Evolutionary conservation across 2,797 vertebrate genomes (phyloP), one percentile per base, ranked within the genome.

Genomic region (Hippocampus kuda): DNA sequence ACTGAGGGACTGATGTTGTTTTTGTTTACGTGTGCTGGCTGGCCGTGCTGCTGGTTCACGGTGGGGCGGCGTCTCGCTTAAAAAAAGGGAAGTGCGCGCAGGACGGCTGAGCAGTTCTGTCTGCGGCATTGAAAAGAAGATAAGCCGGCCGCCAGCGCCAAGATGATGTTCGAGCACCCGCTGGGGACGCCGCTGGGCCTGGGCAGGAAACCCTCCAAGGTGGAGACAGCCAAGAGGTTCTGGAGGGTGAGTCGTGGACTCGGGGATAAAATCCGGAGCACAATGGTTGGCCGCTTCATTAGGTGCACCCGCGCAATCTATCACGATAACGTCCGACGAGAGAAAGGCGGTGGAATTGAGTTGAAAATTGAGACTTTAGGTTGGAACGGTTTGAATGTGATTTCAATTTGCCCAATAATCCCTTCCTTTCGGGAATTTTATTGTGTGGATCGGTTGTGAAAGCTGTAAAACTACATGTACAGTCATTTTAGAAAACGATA

Each of bases 161-260:
- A 0, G 42, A 89, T 90, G 89, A 88, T 91, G 68, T 89, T 89
- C 8, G 86, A 89, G 44, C 87, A 87, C 65, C 56, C 41, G 0
- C 27, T 86, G 72, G 84, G 70, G 70, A 38, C 73, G 9, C 65
- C 73, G 0, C 77, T 90, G 77, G 87, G 86, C 73, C 91, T 92
- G 73, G 89, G 73, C 68, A 87, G 91, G 80, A 93, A 92, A 69
- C 83, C 89, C 69, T 93, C 94, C 66, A 85, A 89, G 78, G 90
- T 93, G 81, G 91, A 92, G 85, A 93, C 87, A 13, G 86, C 95
- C 26, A 96, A 92, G 86, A 93, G 86, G 68, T 80, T 94, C 66
- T 95, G 91, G 91, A 94, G 88, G 95, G 97, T 99, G 90, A 96
- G 94, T 93, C 30, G 44, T 41, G 16, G 64, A 67, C 5, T 15